phyloP scores from a whole-genome alignment of 37 sponge, comb jelly and placozoan genomes.

The Agelas oroides region DNA sequence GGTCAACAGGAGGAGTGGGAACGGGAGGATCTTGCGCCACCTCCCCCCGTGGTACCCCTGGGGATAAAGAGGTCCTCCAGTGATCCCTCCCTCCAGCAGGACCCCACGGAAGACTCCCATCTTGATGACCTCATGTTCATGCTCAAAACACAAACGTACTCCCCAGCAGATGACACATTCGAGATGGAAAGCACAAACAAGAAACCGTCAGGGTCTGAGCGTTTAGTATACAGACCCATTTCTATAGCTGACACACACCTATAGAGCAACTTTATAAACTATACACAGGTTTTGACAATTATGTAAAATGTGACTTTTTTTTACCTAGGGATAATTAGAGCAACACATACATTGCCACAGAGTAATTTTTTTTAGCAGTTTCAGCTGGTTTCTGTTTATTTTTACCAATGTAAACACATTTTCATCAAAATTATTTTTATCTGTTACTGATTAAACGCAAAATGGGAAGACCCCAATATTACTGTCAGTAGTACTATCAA shows the following conservation, averaged over 20 bases:
- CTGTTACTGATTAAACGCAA: no score
- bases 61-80: neutral
- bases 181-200: neutral
- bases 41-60: conserved; percentile 11
- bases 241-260: conserved; percentile 90
- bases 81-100: neutral
- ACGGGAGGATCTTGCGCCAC: neutral
- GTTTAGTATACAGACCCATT: conserved; percentile 74
- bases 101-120: conserved; percentile 43
- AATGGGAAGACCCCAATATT: no score
- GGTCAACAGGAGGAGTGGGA: neutral
- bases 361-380: no score
- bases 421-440: no score
- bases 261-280: conserved; percentile 5
- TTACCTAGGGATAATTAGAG: no score
- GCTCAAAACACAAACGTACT: conserved; percentile 66
- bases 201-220: conserved; percentile 51
- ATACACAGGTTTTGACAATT: no score
- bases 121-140: conserved; percentile 80
- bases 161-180: conserved; percentile 26
- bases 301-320: no score
- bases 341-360: no score
- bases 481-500: no score
- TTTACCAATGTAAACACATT: no score
- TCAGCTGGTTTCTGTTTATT: no score